These are phyloP conservation scores for Samia ricini DNA, from an alignment of 1,140 invertebrate species.

Conservation along the genomic window DNA sequence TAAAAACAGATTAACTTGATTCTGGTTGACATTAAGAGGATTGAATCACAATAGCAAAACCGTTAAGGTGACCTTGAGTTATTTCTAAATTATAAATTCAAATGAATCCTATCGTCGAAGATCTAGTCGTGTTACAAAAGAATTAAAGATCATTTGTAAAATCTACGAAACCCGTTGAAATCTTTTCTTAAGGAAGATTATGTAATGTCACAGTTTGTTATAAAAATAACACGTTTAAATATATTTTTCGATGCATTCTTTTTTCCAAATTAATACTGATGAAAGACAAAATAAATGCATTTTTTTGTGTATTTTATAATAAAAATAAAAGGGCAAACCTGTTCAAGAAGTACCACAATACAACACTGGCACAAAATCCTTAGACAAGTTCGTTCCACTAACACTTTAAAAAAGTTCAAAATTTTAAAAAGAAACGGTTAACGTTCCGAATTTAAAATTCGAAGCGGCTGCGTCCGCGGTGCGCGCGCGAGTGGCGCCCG, in stretches of 20 bases:
- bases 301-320: background rate
- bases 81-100: background rate
- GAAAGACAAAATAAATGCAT: background rate
- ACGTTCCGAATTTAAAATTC: conserved; percentile 46
- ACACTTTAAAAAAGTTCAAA: conserved; percentile 2
- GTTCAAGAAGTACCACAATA: conserved; percentile 39
- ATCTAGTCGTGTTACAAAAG: background rate
- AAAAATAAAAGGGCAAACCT: conserved; percentile 43
- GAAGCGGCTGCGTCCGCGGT: conserved; percentile 60
- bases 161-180: conserved; percentile 45
- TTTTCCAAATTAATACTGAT: background rate
- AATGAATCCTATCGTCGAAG: background rate
- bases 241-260: background rate
- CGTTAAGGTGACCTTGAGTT: background rate
- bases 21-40: background rate
- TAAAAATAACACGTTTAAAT: conserved; percentile 4
- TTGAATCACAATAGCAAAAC: too few relatives aligned
- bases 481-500: conserved; percentile 67
- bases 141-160: background rate
- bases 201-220: background rate
- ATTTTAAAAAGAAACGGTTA: conserved; percentile 46
- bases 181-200: conserved; percentile 50
- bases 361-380: conserved; percentile 65
- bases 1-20: background rate
- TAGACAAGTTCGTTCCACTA: conserved; percentile 36